Conservation (phyloP, 2,113 vertebrate genomes). For the Grallaria varia region DNA sequence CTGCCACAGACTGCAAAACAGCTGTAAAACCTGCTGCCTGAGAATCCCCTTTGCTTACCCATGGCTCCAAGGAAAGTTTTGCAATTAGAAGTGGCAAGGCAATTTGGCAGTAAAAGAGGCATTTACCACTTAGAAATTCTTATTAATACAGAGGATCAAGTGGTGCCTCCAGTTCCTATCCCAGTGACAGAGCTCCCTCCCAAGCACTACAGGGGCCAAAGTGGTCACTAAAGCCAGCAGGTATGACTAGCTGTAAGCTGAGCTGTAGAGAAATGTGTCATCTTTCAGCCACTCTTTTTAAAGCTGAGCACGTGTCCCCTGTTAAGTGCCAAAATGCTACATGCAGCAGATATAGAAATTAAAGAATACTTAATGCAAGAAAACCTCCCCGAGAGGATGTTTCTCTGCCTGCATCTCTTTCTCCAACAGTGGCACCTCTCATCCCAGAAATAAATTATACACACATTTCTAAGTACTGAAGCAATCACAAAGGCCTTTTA, state of each 20-base stretch:
- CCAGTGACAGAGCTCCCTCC: background rate
- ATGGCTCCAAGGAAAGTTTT: background rate
- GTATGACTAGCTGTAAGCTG: background rate
- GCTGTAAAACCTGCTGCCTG: background rate
- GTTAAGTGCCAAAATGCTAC: background rate
- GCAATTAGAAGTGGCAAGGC: background rate
- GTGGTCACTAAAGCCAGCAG: background rate
- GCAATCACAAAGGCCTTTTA: background rate
- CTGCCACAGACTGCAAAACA: background rate
- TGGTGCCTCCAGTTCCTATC: accelerated
- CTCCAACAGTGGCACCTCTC: background rate
- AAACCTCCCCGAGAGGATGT: background rate
- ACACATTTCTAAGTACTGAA: background rate
- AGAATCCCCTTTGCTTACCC: background rate
- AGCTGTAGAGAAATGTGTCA: accelerated
- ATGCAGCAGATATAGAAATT: background rate
- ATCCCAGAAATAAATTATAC: background rate
- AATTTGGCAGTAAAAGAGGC: background rate
- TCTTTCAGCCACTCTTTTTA: background rate
- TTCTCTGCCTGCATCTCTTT: background rate
- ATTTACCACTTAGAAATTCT: background rate
- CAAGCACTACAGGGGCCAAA: background rate
- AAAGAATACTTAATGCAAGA: background rate
- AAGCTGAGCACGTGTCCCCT: background rate
- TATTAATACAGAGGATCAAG: background rate